These are phyloP conservation scores for Dolichoris vasculosae DNA, from an alignment of 1,140 invertebrate genomes.

Conservation along the genomic window DNA sequence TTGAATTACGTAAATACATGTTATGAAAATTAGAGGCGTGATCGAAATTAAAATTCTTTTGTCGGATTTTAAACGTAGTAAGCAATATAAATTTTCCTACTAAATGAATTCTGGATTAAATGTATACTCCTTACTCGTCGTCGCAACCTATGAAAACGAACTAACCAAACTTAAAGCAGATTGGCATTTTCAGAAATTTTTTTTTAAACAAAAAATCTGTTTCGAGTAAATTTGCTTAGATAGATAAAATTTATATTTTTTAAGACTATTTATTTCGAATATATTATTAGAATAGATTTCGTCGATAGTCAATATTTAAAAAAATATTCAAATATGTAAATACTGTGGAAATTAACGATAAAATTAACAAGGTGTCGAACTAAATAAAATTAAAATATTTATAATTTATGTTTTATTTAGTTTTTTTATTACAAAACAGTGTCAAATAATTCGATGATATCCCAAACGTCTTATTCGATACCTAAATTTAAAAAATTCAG, in stretches of 20 bases:
- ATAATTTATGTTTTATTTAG: too few species aligned
- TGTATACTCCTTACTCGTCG: slow-evolving; percentile 14
- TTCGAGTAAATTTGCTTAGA: neutral
- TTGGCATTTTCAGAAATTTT: slow-evolving; percentile 16
- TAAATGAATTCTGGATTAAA: slow-evolving; percentile 18
- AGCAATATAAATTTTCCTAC: slow-evolving; percentile 26
- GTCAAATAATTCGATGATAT: too few species aligned
- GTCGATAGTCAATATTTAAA: slow-evolving; percentile 19
- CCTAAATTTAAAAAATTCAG: too few species aligned
- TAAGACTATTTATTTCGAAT: slow-evolving; percentile 16
- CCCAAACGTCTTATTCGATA: too few species aligned
- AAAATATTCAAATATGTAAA: slow-evolving; percentile 28
- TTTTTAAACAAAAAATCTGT: slow-evolving; percentile 5
- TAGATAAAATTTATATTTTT: slow-evolving; percentile 14
- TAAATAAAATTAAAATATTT: slow-evolving; percentile 38
- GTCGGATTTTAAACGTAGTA: neutral
- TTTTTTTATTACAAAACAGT: too few species aligned
- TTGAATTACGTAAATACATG: neutral
- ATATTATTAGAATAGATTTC: neutral
- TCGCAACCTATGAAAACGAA: neutral
- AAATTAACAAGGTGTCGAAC: slow-evolving; percentile 4
- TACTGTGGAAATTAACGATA: slow-evolving; percentile 17
- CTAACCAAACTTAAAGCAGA: neutral
- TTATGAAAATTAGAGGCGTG: neutral
- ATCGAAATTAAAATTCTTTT: neutral